Base-by-base conservation (phyloP, 2,113 vertebrate species). In the Hippoglossus stenolepis region DNA sequence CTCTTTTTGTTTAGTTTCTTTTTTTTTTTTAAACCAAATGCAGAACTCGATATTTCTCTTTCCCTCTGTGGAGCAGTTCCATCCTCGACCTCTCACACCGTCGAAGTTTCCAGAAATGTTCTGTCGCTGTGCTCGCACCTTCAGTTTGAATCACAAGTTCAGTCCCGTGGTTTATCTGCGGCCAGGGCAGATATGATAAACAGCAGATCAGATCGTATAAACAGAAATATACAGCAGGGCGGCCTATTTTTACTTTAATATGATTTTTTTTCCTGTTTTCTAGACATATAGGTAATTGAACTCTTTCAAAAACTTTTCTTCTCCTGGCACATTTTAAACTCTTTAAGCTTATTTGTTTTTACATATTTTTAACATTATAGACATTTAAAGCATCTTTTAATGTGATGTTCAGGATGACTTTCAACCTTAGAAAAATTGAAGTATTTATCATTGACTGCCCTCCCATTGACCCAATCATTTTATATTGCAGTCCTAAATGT, bases 161-260 rank as follows among this genome's bases (percentile, higher is more conserved):
- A 65, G n/a, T 20, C 21, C 40, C 0, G 3, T n/a, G 60, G 49
- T 81, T 86, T 62, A 78, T 74, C 79, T 84, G 79, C 76, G 70
- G 66, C 75, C 65, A 35, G 57, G 21, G 58, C 67, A 62, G 70
- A 79, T 67, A 53, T 60, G 65, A 79, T 73, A 49, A 58, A 60
- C 58, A 75, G 62, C 71, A 72, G 79, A 73, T 77, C 69, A 74
- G 87, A 59, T 81, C 65, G 26, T 66, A 65, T 78, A 82, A 88
- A 85, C 77, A 79, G 56, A 75, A 69, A 60, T 67, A 66, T 70
- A 63, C 70, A 77, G 24, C 35, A 51, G 56, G 12, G 11, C 40
- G 9, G 23, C n/a, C 63, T 89, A 73, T 79, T 90, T 88, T 79
- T 85, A 76, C 53, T 75, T 76, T 13, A 43, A 43, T 43, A 12